Evolutionary conservation across 2,888 invertebrate genomes (phyloP).

Genomic region (Nezara viridula): DNA sequence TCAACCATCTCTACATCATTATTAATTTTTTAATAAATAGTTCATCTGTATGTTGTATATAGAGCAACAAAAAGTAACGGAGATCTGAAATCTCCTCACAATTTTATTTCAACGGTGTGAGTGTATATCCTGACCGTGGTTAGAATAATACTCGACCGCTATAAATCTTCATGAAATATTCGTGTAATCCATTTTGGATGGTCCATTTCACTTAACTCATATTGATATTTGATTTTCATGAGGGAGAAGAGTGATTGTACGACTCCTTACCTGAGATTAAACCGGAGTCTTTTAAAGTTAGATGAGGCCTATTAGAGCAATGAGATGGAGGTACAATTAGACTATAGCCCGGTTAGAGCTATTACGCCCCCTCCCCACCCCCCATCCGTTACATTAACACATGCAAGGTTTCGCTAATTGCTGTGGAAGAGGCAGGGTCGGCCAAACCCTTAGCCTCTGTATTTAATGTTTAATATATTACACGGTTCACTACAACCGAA

Average conservation of each 20-base stretch:
- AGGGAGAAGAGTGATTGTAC: neutral
- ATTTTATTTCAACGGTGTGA: neutral
- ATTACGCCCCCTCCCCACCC: neutral
- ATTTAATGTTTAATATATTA: constrained; percentile 13
- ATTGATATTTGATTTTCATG: constrained; percentile 35
- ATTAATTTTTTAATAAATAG: too few relatives aligned
- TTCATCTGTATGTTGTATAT: too few relatives aligned
- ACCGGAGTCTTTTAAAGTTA: constrained; percentile 19
- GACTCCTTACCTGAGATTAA: constrained; percentile 7
- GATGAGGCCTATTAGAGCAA: neutral
- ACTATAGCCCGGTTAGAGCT: neutral
- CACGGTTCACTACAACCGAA: neutral
- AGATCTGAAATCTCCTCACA: neutral
- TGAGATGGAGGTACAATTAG: neutral
- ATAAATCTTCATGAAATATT: constrained; percentile 41
- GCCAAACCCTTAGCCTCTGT: neutral
- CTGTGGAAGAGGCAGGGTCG: neutral
- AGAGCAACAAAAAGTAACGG: too few relatives aligned
- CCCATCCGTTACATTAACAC: constrained; percentile 24
- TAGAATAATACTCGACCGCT: neutral
- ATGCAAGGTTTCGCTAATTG: constrained; percentile 21
- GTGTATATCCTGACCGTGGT: neutral
- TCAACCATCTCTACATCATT: too few relatives aligned
- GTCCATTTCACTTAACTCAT: constrained; percentile 20
- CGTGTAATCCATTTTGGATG: neutral